These are phyloP conservation scores for Marronus borbonicus DNA, from an alignment of 2,888 invertebrate species.

Conservation along the genomic window DNA sequence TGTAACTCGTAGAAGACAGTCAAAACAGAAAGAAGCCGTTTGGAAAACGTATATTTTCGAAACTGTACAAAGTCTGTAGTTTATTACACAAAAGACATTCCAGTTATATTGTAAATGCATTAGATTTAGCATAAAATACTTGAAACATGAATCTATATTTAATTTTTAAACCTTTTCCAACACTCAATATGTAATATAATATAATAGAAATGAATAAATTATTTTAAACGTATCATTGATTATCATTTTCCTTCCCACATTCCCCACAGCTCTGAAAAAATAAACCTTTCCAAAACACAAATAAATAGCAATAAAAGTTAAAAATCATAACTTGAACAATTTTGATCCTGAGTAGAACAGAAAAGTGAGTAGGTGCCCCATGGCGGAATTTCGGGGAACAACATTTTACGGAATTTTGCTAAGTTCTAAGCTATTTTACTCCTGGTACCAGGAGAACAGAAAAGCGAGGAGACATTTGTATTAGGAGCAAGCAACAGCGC, in stretches of 20 bases:
- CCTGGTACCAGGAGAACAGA: too few species aligned
- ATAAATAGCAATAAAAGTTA: too few species aligned
- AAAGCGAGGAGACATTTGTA: too few species aligned
- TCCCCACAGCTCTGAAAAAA: too few species aligned
- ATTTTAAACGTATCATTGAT: constrained; percentile 10
- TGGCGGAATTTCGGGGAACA: too few species aligned
- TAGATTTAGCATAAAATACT: constrained; percentile 54
- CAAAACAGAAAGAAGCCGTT: constrained; percentile 50
- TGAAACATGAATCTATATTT: constrained; percentile 29
- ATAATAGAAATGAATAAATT: constrained; percentile 15
- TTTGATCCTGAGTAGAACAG: too few species aligned
- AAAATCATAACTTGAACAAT: too few species aligned
- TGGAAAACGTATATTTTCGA: constrained; percentile 52
- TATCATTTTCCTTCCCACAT: neutral
- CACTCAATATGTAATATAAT: constrained; percentile 14
- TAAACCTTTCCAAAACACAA: too few species aligned
- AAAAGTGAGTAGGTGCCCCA: too few species aligned
- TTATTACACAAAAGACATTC: constrained; percentile 53
- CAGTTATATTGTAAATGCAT: constrained; percentile 54
- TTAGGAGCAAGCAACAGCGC: too few species aligned
- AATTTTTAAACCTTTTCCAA: constrained; percentile 32
- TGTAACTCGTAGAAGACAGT: constrained; percentile 46
- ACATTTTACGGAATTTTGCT: too few species aligned
- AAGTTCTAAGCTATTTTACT: too few species aligned
- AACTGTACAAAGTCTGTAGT: constrained; percentile 54